Percentiles rank a stretch among this genome's conserved stretches.
Conservation (phyloP, 92 coral and sea anemone genomes). For the Epizoanthus ramosus region DNA sequence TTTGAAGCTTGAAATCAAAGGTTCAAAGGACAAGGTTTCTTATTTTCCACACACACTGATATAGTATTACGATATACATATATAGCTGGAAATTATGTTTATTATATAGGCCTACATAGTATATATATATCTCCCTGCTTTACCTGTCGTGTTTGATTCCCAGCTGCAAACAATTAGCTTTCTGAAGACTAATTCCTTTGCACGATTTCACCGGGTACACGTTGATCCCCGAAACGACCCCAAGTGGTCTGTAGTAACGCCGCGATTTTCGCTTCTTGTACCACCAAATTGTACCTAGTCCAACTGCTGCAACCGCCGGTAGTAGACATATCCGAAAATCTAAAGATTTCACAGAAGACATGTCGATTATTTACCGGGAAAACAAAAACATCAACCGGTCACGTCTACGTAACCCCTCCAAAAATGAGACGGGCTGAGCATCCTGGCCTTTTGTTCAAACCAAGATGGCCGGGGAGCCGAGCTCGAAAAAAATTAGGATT, state of each 20-base stretch:
- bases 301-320: slow-evolving; percentile 20
- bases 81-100: too few species aligned
- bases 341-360: not conserved
- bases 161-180: slow-evolving; percentile 54
- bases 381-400: too few species aligned
- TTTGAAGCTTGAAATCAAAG: too few species aligned
- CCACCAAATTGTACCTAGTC: slow-evolving; percentile 49
- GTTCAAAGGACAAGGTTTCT: too few species aligned
- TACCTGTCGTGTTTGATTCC: slow-evolving; percentile 86
- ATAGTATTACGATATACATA: too few species aligned
- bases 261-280: slow-evolving; percentile 42
- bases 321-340: slow-evolving; percentile 5
- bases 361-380: not conserved
- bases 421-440: not conserved
- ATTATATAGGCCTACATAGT: too few species aligned
- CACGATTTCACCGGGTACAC: slow-evolving; percentile 92
- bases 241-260: slow-evolving; percentile 53
- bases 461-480: slow-evolving; percentile 21
- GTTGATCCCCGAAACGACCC: slow-evolving; percentile 67
- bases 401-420: not conserved
- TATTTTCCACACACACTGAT: too few species aligned
- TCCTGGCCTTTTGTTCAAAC: slow-evolving; percentile 10
- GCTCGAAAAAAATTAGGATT: not conserved
- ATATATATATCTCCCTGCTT: not conserved
- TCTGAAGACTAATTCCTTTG: slow-evolving; percentile 61